Evolutionary conservation across 2,888 invertebrate species (phyloP), one percentile per base, ranked within the genome.

Genomic region (Allophyes oxyacanthae): DNA sequence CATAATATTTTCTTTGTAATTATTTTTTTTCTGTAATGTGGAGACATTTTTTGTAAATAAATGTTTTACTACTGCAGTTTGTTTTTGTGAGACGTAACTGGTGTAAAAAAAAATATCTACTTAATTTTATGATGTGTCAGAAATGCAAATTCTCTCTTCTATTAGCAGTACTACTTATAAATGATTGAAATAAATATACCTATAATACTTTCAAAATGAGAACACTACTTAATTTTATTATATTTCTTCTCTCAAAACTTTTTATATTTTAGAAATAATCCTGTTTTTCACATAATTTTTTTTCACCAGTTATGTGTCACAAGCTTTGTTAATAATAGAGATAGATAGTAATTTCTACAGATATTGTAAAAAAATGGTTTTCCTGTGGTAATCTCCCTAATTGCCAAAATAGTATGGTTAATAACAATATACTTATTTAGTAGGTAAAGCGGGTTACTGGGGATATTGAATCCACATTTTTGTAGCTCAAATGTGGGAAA

Each of bases 301-400:
- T 10, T 32, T 11, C 14, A 26, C 56, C 69, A 64, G 69, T 72
- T 66, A 51, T 50, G 56, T 6, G 14, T 33, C 38, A 38, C 53
- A 45, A 38, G 28, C 11, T 32, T 67, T 52, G 40, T 59, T 51
- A 58, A 56, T 55, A 63, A 58, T 73, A 67, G 52, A 72, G 53
- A 50, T 67, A 75, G 58, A 51, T 70, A 46, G 44, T 75, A 54
- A 58, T 65, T 20, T 54, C 64, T 60, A 75, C 66, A 75, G 62
- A 69, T 72, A 77, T 57, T 73, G 79, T 72, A 78, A 77, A 78
- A 65, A 61, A 60, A 28, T 72, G 78, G 79, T 83, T 80, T 87
- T 84, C 84, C 92, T 94, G 93, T 94, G 93, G 91, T 92, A 90
- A 90, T 94, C 93, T 93, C 93, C 93, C 84, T 92, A 92, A 91